A percentile compares a stretch with the other conserved stretches of the same genome.
Conservation (phyloP, 2,888 invertebrate genomes). For the Seira musarum region DNA sequence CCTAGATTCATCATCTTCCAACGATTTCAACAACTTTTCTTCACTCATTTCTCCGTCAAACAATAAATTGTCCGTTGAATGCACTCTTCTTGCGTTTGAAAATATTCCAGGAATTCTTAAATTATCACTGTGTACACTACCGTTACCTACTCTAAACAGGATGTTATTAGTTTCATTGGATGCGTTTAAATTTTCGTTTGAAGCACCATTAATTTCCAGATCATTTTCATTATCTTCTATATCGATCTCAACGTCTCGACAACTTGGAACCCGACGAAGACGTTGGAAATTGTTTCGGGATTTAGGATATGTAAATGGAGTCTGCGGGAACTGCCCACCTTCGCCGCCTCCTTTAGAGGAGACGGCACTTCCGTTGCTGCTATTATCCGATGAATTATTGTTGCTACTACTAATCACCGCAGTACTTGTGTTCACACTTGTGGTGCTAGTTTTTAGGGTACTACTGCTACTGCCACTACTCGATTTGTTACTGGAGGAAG, state of each 20-base stretch:
- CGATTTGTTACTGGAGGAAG: neutral
- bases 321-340: neutral
- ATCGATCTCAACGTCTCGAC: slow-evolving; percentile 37
- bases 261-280: slow-evolving; percentile 8
- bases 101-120: slow-evolving; percentile 42
- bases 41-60: slow-evolving; percentile 52
- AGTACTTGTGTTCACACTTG: neutral
- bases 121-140: slow-evolving; percentile 27
- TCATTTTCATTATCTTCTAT: slow-evolving; percentile 40
- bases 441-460: too few species aligned
- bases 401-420: slow-evolving; percentile 11
- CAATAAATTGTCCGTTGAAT: slow-evolving; percentile 33
- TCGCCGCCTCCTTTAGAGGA: neutral
- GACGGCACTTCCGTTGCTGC: slow-evolving; percentile 8
- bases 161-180: slow-evolving; percentile 33
- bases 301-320: slow-evolving; percentile 14
- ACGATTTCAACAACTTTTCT: slow-evolving; percentile 41
- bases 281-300: slow-evolving; percentile 28
- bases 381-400: slow-evolving; percentile 22
- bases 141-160: slow-evolving; percentile 16
- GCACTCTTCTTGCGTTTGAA: slow-evolving; percentile 20
- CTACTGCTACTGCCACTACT: neutral
- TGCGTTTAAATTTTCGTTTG: slow-evolving; percentile 18
- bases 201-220: neutral
- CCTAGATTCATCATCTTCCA: slow-evolving; percentile 44